Percentiles rank a stretch among this genome's conserved stretches.
Conservation (phyloP, 35 echinoderm and acorn worm genomes). For the Apostichopus japonicus region DNA sequence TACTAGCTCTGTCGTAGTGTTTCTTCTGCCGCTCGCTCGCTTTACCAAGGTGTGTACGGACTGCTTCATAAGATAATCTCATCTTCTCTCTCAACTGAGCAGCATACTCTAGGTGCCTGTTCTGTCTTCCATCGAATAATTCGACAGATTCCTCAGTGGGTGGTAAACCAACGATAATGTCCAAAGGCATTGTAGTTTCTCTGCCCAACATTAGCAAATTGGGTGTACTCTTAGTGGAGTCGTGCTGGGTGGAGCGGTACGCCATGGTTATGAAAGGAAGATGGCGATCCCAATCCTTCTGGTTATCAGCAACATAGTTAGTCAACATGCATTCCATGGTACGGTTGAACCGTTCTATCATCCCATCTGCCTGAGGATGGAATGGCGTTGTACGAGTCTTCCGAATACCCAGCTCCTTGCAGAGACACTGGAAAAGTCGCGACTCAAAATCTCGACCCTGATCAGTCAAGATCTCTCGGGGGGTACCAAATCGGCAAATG, state of each 20-base stretch:
- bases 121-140: too few relatives aligned
- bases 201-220: conserved; percentile 48
- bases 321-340: conserved; percentile 58
- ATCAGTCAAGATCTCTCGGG: conserved; percentile 65
- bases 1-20: conserved; percentile 33
- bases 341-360: conserved; percentile 63
- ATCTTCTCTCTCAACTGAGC: too few relatives aligned
- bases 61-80: background rate
- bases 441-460: conserved; percentile 80
- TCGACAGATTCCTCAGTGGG: too few relatives aligned
- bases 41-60: background rate
- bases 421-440: conserved; percentile 34
- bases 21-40: too few relatives aligned
- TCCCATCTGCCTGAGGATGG: background rate
- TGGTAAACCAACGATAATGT: background rate
- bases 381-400: conserved; percentile 51
- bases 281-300: conserved; percentile 34
- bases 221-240: too few relatives aligned
- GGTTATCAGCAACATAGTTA: conserved; percentile 8
- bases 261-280: too few relatives aligned
- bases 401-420: conserved; percentile 20
- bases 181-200: background rate
- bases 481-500: conserved; percentile 61
- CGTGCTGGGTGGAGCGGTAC: too few relatives aligned
- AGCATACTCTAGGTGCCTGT: too few relatives aligned